phyloP scores from a whole-genome alignment of 2,888 invertebrate species.

The Lasioglossum pauxillum region DNA sequence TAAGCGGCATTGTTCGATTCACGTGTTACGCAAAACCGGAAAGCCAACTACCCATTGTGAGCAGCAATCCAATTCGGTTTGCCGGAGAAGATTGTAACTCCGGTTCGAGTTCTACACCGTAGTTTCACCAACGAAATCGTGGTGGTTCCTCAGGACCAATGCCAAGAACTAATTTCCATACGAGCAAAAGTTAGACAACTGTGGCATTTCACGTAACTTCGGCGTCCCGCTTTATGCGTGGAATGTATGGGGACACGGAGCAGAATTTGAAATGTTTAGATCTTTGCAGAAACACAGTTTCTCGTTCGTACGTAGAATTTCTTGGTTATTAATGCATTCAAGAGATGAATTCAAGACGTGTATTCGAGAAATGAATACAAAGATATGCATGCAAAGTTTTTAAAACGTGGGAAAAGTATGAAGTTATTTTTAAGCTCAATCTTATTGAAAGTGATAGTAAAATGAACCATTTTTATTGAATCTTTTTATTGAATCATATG shows the following conservation, averaged over 20 bases:
- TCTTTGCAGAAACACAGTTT: neutral
- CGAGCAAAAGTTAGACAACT: conserved; percentile 53
- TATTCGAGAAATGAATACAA: no score
- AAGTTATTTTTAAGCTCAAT: no score
- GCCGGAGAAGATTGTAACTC: neutral
- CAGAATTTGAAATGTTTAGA: conserved; percentile 16
- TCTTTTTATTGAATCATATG: no score
- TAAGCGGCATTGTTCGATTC: conserved; percentile 17
- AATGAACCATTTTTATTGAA: no score
- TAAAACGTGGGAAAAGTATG: no score
- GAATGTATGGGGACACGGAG: conserved; percentile 7
- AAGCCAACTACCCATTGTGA: neutral
- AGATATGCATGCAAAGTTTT: no score
- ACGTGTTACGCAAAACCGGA: conserved; percentile 27
- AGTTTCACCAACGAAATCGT: conserved; percentile 62
- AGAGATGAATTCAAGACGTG: no score
- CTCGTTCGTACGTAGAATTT: neutral
- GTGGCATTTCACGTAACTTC: conserved; percentile 48
- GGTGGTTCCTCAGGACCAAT: conserved; percentile 63
- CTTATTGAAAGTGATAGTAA: no score
- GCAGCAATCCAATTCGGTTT: conserved; percentile 7
- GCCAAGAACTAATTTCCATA: conserved; percentile 76
- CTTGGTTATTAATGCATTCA: no score
- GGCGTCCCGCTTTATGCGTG: conserved; percentile 7
- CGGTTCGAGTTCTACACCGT: conserved; percentile 24